Evolutionary conservation across 2,797 vertebrate genomes (phyloP).

Genomic region (Eulemur mongoz): DNA sequence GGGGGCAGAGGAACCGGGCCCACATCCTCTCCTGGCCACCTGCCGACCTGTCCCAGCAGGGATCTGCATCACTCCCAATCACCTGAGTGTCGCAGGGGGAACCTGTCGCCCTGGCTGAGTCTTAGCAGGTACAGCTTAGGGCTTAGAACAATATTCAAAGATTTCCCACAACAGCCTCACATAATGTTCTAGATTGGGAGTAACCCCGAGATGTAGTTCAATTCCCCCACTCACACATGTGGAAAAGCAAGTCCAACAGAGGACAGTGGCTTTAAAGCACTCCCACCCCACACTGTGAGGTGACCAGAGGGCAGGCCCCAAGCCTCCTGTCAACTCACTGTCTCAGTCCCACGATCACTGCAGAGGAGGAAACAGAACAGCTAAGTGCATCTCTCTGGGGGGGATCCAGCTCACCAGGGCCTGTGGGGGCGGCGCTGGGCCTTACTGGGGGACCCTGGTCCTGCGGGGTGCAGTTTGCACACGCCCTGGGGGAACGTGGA

Average conservation of each 20-base stretch:
- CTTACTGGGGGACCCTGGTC: neutral
- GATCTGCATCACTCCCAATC: neutral
- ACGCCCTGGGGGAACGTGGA: neutral
- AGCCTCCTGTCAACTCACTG: neutral
- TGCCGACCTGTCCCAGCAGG: neutral
- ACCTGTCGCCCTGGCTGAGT: neutral
- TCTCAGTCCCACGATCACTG: neutral
- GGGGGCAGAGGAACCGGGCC: neutral
- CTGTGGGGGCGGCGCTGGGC: neutral
- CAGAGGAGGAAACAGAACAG: neutral
- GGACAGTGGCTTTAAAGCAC: neutral
- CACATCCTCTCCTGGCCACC: neutral
- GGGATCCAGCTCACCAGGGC: neutral
- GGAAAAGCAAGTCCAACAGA: neutral
- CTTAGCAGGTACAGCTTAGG: neutral
- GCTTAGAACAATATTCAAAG: neutral
- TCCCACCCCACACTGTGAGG: neutral
- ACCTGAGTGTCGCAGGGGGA: neutral
- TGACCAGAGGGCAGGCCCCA: neutral
- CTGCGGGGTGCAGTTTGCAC: neutral
- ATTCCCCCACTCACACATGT: neutral
- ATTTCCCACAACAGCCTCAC: neutral
- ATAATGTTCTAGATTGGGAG: neutral
- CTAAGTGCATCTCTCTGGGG: neutral
- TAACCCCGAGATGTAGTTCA: neutral